Percentiles rank a stretch among this genome's conserved stretches.
Conservation (phyloP, 2,113 vertebrate genomes). For the Callorhinus ursinus region DNA sequence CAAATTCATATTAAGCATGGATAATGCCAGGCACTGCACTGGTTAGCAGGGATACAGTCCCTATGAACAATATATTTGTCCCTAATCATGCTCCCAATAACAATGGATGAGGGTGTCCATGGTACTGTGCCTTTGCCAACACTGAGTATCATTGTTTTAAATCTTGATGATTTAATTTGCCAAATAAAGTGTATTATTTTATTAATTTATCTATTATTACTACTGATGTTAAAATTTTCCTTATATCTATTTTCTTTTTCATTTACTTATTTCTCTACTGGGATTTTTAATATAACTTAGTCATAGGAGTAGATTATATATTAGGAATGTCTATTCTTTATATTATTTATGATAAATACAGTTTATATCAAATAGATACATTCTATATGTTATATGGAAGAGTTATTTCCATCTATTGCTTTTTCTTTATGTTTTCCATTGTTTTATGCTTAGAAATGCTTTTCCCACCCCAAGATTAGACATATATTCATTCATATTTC, state of each 20-base stretch:
- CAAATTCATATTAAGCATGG: conserved; percentile 15
- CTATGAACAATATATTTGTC: not conserved
- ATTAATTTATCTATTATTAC: not conserved
- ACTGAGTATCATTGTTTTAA: not conserved
- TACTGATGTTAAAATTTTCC: not conserved
- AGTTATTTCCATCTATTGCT: not conserved
- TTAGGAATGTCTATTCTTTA: not conserved
- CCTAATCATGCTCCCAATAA: not conserved
- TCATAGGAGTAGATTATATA: not conserved
- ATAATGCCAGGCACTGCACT: not conserved
- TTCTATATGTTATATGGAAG: not conserved
- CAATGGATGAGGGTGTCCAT: not conserved
- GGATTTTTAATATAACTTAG: conserved; percentile 40
- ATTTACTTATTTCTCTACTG: not conserved
- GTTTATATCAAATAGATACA: not conserved
- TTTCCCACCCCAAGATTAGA: not conserved
- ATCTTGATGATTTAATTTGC: not conserved
- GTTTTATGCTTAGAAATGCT: not conserved
- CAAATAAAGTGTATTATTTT: conserved; percentile 20
- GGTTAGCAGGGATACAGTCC: not conserved
- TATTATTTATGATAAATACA: not conserved
- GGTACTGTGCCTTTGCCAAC: not conserved
- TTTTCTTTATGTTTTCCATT: not conserved
- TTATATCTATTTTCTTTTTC: not conserved
- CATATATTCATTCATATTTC: not conserved